A percentile compares a stretch with the other conserved stretches of the same genome.
phyloP scores from a whole-genome alignment of 2,888 invertebrate species.

The Zaprionus lineosus region DNA sequence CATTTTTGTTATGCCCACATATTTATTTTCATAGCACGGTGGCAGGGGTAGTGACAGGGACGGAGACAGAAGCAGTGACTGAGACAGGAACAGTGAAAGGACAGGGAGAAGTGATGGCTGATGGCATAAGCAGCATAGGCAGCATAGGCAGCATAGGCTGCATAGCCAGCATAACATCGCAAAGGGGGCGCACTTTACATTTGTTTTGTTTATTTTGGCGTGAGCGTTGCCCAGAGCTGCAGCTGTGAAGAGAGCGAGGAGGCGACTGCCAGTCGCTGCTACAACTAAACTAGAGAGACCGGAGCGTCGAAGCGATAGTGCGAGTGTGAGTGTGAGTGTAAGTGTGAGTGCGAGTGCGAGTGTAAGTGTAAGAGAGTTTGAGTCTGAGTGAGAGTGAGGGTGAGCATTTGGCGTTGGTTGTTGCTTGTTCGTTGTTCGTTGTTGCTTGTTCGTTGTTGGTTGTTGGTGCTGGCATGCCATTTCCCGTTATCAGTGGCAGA shows the following conservation, averaged over 20 bases:
- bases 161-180: slow-evolving; percentile 27
- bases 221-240: slow-evolving; percentile 63
- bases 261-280: too few relatives aligned
- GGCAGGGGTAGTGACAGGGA: slow-evolving; percentile 14
- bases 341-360: slow-evolving; percentile 2
- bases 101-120: background rate
- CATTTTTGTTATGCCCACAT: slow-evolving; percentile 75
- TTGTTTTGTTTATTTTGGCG: slow-evolving; percentile 76
- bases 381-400: slow-evolving; percentile 27
- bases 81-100: too few relatives aligned
- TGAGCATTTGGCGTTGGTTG: slow-evolving; percentile 30
- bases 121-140: too few relatives aligned
- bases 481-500: slow-evolving; percentile 75
- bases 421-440: too few relatives aligned
- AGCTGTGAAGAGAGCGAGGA: slow-evolving; percentile 27
- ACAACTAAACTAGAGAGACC: too few relatives aligned
- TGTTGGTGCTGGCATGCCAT: slow-evolving; percentile 66
- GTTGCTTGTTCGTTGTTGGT: too few relatives aligned
- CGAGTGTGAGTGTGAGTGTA: too few relatives aligned
- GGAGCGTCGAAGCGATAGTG: slow-evolving; percentile 1
- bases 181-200: slow-evolving; percentile 68
- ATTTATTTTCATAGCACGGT: slow-evolving; percentile 65
- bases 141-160: too few relatives aligned
- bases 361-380: too few relatives aligned
- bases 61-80: background rate